Evolutionary conservation across 2,888 invertebrate genomes (phyloP).

Genomic region (Pheosia tremula): DNA sequence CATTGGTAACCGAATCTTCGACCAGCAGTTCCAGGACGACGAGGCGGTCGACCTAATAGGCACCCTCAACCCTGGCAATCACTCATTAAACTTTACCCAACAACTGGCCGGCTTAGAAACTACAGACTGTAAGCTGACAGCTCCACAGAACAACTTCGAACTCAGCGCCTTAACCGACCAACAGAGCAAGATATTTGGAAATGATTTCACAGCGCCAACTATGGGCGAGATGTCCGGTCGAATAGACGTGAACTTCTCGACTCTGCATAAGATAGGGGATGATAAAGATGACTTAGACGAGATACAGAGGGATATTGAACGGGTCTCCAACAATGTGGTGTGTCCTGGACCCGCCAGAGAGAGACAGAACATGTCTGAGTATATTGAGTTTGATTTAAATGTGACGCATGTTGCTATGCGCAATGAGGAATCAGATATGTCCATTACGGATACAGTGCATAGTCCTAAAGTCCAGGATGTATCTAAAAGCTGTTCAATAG

Average conservation of each 20-base stretch:
- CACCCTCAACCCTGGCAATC: constrained; percentile 36
- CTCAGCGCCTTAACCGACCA: constrained; percentile 64
- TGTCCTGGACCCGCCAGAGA: constrained; percentile 47
- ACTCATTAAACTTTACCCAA: constrained; percentile 48
- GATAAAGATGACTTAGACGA: constrained; percentile 67
- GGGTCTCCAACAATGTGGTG: constrained; percentile 40
- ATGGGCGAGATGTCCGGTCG: constrained; percentile 58
- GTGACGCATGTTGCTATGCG: constrained; percentile 51
- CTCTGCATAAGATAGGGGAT: constrained; percentile 44
- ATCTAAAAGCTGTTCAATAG: constrained; percentile 42
- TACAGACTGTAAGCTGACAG: constrained; percentile 48
- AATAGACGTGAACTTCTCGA: constrained; percentile 68
- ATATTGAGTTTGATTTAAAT: constrained; percentile 71
- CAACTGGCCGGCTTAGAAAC: constrained; percentile 56
- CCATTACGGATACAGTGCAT: constrained; percentile 68
- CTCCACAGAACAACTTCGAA: constrained; percentile 60
- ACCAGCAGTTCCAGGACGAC: constrained; percentile 70
- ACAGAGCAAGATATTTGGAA: constrained; percentile 61
- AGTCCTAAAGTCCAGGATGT: constrained; percentile 64
- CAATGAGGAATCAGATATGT: constrained; percentile 67
- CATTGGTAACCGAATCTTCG: constrained; percentile 65
- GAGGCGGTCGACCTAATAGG: constrained; percentile 59
- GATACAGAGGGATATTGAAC: constrained; percentile 60
- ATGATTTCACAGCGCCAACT: constrained; percentile 54
- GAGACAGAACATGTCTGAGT: constrained; percentile 56